Evolutionary conservation across 2,113 vertebrate genomes (phyloP).

Genomic region (Toxostoma redivivum): DNA sequence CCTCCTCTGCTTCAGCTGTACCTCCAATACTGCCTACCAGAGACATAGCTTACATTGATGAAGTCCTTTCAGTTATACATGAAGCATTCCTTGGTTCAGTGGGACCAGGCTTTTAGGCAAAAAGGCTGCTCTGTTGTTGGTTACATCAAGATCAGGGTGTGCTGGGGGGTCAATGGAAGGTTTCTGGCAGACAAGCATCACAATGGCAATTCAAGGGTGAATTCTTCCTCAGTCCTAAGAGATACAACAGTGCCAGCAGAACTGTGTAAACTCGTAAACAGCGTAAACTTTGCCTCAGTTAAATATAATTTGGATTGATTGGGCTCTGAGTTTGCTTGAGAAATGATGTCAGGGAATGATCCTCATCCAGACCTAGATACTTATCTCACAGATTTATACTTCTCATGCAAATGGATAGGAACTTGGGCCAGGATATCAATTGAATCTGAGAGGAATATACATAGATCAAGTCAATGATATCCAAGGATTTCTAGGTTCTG

Average conservation of each 20-base stretch:
- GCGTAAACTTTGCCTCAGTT: not conserved
- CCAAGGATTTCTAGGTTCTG: not conserved
- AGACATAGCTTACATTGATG: not conserved
- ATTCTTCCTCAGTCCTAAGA: not conserved
- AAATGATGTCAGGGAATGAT: not conserved
- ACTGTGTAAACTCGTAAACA: conserved; percentile 1
- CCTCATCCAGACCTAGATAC: not conserved
- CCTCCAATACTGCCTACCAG: not conserved
- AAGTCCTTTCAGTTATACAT: not conserved
- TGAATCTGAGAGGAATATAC: not conserved
- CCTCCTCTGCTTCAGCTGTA: not conserved
- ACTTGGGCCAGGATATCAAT: not conserved
- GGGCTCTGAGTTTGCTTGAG: not conserved
- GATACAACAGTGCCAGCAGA: not conserved
- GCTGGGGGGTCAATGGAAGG: not conserved
- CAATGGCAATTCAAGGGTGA: not conserved
- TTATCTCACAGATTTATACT: not conserved
- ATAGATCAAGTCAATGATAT: not conserved
- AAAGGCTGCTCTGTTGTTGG: not conserved
- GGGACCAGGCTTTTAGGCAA: not conserved
- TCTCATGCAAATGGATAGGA: not conserved
- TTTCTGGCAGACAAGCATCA: rapidly evolving
- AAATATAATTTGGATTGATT: not conserved
- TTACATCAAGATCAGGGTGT: rapidly evolving
- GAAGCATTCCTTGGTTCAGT: not conserved